Percentiles rank a stretch among this genome's conserved stretches.
These are phyloP conservation scores for Hycleus phaleratus DNA, from an alignment of 1,140 invertebrate species.

Conservation along the genomic window DNA sequence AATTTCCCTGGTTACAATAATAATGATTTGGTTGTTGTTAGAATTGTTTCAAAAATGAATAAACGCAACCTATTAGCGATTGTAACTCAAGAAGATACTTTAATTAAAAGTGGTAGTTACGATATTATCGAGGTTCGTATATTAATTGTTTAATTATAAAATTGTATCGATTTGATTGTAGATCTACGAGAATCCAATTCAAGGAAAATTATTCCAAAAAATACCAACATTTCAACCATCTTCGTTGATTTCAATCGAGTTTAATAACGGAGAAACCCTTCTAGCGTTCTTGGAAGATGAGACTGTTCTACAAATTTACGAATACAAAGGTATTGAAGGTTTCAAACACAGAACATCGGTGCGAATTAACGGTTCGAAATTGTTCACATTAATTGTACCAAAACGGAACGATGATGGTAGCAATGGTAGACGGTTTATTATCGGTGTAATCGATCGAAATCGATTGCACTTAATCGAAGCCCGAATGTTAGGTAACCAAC, in stretches of 20 bases:
- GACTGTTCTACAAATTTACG: slow-evolving; percentile 32
- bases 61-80: slow-evolving; percentile 29
- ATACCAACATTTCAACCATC: slow-evolving; percentile 35
- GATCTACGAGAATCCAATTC: slow-evolving; percentile 35
- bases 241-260: slow-evolving; percentile 31
- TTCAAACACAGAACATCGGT: slow-evolving; percentile 29
- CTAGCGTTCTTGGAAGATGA: slow-evolving; percentile 35
- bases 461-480: slow-evolving; percentile 40
- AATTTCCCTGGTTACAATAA: slow-evolving; percentile 25
- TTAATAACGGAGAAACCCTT: slow-evolving; percentile 36
- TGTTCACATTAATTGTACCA: slow-evolving; percentile 23
- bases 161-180: slow-evolving; percentile 16
- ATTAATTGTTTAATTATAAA: slow-evolving; percentile 4
- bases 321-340: slow-evolving; percentile 39
- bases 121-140: slow-evolving; percentile 34
- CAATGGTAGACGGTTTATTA: slow-evolving; percentile 14
- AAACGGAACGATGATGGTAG: slow-evolving; percentile 2
- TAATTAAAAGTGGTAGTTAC: slow-evolving; percentile 22
- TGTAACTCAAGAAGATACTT: slow-evolving; percentile 28
- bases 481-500: slow-evolving; percentile 41
- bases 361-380: slow-evolving; percentile 24
- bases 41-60: slow-evolving; percentile 26
- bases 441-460: slow-evolving; percentile 33
- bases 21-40: slow-evolving; percentile 26
- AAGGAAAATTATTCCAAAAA: slow-evolving; percentile 33